Evolutionary conservation across 2,888 invertebrate genomes (phyloP).

Genomic region (Andrena flavipes): DNA sequence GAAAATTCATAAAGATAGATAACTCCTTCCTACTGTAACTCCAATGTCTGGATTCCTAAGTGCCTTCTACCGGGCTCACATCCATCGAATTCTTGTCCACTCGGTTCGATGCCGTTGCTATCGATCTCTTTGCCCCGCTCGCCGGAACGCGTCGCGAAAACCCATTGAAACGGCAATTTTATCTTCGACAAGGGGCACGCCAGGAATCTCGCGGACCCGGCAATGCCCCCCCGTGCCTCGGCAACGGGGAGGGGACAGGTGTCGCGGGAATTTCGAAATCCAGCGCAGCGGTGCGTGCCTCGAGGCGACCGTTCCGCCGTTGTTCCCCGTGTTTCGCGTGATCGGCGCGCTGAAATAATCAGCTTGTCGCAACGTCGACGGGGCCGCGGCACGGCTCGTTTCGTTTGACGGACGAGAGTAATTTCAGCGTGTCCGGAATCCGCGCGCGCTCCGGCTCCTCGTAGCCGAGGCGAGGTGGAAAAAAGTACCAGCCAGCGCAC

Average conservation of each 20-base stretch:
- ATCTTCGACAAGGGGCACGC: slow-evolving; percentile 46
- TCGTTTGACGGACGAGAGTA: slow-evolving; percentile 63
- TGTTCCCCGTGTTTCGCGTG: slow-evolving; percentile 61
- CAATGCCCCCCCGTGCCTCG: slow-evolving; percentile 23
- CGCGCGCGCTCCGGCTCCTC: slow-evolving; percentile 46
- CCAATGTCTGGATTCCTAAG: not conserved
- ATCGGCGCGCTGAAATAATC: slow-evolving; percentile 70
- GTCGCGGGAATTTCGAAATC: slow-evolving; percentile 58
- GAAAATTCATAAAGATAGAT: too few relatives aligned
- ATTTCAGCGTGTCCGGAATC: slow-evolving; percentile 69
- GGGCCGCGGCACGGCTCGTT: slow-evolving; percentile 61
- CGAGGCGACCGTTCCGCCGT: slow-evolving; percentile 24
- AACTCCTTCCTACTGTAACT: too few relatives aligned
- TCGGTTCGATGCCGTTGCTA: not conserved
- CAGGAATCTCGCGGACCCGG: slow-evolving; percentile 41
- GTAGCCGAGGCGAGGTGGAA: not conserved
- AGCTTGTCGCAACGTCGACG: slow-evolving; percentile 65
- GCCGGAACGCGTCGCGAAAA: slow-evolving; percentile 37
- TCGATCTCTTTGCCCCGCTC: slow-evolving; percentile 14
- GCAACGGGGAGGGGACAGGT: not conserved
- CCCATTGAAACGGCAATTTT: slow-evolving; percentile 44
- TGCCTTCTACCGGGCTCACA: not conserved
- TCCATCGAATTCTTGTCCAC: slow-evolving; percentile 44
- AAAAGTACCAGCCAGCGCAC: slow-evolving; percentile 39
- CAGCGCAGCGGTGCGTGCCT: slow-evolving; percentile 21